Evolutionary conservation across 1,140 invertebrate species (phyloP).

Genomic region (Panulirus ornatus): DNA sequence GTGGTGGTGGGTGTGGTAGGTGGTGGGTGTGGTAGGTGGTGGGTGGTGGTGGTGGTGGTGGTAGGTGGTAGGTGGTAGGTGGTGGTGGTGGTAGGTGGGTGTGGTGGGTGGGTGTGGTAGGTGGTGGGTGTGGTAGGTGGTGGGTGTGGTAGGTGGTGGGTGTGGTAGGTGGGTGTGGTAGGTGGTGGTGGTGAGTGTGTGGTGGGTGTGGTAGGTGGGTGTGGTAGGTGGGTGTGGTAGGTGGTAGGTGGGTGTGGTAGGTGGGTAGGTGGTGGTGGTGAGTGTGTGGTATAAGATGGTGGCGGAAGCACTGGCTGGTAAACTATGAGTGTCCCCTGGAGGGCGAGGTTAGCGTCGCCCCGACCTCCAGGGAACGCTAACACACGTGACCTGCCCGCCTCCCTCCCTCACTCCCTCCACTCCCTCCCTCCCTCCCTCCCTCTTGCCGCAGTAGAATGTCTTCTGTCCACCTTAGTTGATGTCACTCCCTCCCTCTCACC

Average conservation of each 20-base stretch:
- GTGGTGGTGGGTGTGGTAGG: conserved; percentile 27
- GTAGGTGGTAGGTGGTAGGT: not conserved
- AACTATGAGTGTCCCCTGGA: conserved; percentile 52
- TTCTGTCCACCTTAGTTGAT: conserved; percentile 24
- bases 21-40: too few relatives aligned
- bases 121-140: conserved; percentile 4
- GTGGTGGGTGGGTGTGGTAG: not conserved
- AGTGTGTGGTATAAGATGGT: conserved; percentile 62
- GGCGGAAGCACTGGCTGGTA: conserved; percentile 38
- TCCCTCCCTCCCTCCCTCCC: not conserved
- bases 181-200: not conserved
- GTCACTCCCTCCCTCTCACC: not conserved
- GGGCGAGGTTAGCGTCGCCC: conserved; percentile 55
- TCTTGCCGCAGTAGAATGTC: conserved; percentile 60
- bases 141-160: too few relatives aligned
- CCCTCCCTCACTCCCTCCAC: not conserved
- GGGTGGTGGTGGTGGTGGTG: not conserved
- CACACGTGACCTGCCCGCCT: conserved; percentile 58
- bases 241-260: not conserved
- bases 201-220: too few relatives aligned
- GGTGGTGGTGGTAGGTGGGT: not conserved
- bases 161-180: not conserved
- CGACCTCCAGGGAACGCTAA: conserved; percentile 59
- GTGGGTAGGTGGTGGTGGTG: too few relatives aligned
- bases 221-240: not conserved